Base-by-base conservation (phyloP, 2,888 invertebrate genomes). In the Tethea ocularis region DNA sequence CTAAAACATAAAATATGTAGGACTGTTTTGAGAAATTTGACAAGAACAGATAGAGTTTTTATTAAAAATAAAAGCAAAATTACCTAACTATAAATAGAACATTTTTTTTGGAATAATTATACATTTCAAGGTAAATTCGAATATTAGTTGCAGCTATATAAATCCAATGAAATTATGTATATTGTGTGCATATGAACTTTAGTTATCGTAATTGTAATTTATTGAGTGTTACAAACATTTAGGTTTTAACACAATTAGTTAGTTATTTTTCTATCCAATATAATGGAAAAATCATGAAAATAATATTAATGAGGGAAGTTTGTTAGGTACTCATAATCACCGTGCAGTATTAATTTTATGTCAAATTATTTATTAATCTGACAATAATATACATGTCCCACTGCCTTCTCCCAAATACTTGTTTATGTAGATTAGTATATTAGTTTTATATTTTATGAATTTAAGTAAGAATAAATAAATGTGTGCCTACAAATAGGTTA, bases 401-500 rank as follows among this genome's bases (percentile, higher is more conserved):
- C 69, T 72, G 67, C 72, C 71, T 67, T 68, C 51, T 58, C 64
- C 64, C 60, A 56, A 56, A 33, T 57, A 56, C 38, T 57, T 61
- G 29, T 24, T 23, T 29, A 33, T 33, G 51, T 20, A 56, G 20
- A 33, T 33, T 33, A 33, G 33, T 13, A 46, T 58, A 54, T 46
- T 52, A 56, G 20, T 53, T 51, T 56, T 57, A 36, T 51, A 58
- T 57, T 58, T 13, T 5, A 20, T 36, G 36, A 60, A 57, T 62
- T 66, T 29, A 56, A 46, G 46, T 66, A 67, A 80, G 74, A 74
- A 69, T 75, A 81, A 82, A 81, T 87, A 85, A 87, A 86, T 88
- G 83, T 88, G 89, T 91, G 90, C 90, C 90, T 91, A 88, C 79
- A 72, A 82, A 46, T 88, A 87, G 83, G 75, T 84, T 74, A 86